Conservation (phyloP, 2,888 invertebrate genomes). For the Callinectes sapidus region DNA sequence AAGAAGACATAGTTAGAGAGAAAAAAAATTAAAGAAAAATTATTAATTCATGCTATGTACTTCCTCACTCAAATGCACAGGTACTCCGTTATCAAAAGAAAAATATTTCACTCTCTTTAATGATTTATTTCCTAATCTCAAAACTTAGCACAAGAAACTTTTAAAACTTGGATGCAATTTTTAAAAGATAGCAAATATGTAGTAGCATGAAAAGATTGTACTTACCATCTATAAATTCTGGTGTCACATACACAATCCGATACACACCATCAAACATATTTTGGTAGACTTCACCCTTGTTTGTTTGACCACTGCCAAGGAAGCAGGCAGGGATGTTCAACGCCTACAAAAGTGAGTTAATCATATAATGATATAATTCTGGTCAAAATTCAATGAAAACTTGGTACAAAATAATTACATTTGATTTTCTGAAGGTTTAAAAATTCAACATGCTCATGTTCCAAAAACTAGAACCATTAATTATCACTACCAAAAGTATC, state of each 20-base stretch:
- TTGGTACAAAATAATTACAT: too few species aligned
- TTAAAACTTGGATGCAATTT: too few species aligned
- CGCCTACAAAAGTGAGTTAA: constrained; percentile 74
- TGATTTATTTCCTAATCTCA: too few species aligned
- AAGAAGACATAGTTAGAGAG: background rate
- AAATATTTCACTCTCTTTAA: background rate
- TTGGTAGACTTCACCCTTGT: constrained; percentile 75
- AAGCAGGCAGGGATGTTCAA: constrained; percentile 80
- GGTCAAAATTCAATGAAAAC: too few species aligned
- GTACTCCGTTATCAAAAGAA: background rate
- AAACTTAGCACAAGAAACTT: background rate
- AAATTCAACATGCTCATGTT: too few species aligned
- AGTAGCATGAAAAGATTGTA: background rate
- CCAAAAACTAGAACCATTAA: too few species aligned
- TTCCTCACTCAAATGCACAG: too few species aligned
- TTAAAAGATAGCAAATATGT: background rate
- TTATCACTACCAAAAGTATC: too few species aligned
- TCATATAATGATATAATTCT: too few species aligned
- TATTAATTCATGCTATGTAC: too few species aligned
- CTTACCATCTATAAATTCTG: constrained; percentile 79
- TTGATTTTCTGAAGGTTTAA: too few species aligned
- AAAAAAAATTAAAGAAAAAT: background rate
- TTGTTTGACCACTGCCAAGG: constrained; percentile 79
- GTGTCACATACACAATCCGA: constrained; percentile 80
- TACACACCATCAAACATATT: constrained; percentile 77